A percentile compares a stretch with the other conserved stretches of the same genome.
Conservation (phyloP, 1,140 invertebrate species). For the Drosophila pseudoobscura region DNA sequence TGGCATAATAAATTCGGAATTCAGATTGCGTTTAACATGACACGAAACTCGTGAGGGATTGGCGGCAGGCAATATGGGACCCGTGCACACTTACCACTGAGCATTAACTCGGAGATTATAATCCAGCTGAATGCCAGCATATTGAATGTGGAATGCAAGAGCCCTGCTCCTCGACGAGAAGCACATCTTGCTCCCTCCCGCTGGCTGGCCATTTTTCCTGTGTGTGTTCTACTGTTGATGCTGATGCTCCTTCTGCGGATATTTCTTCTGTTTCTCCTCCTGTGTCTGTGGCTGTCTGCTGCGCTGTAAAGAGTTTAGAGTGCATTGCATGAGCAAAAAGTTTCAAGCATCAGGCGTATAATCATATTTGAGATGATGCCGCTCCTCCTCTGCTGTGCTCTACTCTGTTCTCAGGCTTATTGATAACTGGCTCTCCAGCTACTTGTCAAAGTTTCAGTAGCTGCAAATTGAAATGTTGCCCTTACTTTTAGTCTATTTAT, state of each 20-base stretch:
- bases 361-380: conserved; percentile 65
- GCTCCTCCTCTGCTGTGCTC: no score
- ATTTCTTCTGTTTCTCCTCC: no score
- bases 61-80: conserved; percentile 30
- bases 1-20: conserved; percentile 71
- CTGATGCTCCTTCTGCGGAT: background rate
- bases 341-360: conserved; percentile 55
- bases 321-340: conserved; percentile 41
- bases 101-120: conserved; percentile 80
- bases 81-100: conserved; percentile 74
- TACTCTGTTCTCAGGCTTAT: conserved; percentile 45
- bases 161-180: conserved; percentile 12
- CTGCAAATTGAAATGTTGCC: conserved; percentile 56
- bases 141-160: conserved; percentile 66
- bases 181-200: conserved; percentile 8
- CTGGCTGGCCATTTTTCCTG: conserved; percentile 46
- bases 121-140: conserved; percentile 77
- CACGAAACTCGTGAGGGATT: conserved; percentile 9
- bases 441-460: conserved; percentile 53
- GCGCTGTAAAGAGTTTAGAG: conserved; percentile 52
- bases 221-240: conserved; percentile 26
- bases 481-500: conserved; percentile 41
- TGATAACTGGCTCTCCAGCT: conserved; percentile 59
- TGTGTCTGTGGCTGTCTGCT: background rate
- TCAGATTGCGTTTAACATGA: conserved; percentile 49